These are phyloP conservation scores for Chondrilla cf. caribensis DNA, from an alignment of 37 sponge, comb jelly and placozoan genomes.

Conservation along the genomic window DNA sequence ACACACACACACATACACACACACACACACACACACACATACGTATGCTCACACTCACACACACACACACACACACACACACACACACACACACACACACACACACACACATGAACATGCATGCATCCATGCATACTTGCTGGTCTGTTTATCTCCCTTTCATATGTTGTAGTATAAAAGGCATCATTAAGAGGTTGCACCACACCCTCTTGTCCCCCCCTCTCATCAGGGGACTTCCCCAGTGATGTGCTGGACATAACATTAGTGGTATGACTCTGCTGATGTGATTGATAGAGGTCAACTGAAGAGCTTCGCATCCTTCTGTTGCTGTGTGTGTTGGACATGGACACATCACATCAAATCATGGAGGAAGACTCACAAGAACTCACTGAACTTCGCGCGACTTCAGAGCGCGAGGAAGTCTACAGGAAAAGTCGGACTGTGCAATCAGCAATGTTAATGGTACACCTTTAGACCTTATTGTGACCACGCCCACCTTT, in stretches of 20 bases:
- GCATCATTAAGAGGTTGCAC: constrained; percentile 25
- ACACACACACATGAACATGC: too few species aligned
- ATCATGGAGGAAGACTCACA: too few species aligned
- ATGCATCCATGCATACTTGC: constrained; percentile 8
- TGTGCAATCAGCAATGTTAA: too few species aligned
- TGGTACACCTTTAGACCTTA: too few species aligned
- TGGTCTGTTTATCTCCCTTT: constrained; percentile 18
- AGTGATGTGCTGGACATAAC: constrained; percentile 19
- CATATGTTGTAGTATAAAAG: constrained; percentile 45
- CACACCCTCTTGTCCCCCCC: neutral
- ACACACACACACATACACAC: too few species aligned
- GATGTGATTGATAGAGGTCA: constrained; percentile 41
- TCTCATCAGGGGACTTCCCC: neutral
- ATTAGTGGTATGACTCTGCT: constrained; percentile 16
- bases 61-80: too few species aligned
- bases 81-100: too few species aligned
- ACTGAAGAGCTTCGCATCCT: neutral
- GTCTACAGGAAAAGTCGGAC: neutral
- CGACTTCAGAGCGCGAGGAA: neutral
- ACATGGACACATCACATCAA: too few species aligned
- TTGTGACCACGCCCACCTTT: constrained; percentile 1
- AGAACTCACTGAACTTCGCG: neutral
- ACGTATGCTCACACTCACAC: too few species aligned
- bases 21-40: too few species aligned
- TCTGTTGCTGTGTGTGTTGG: too few species aligned